These are phyloP conservation scores for Cecidostiba fungosa DNA, from an alignment of 2,888 invertebrate species.

Conservation along the genomic window DNA sequence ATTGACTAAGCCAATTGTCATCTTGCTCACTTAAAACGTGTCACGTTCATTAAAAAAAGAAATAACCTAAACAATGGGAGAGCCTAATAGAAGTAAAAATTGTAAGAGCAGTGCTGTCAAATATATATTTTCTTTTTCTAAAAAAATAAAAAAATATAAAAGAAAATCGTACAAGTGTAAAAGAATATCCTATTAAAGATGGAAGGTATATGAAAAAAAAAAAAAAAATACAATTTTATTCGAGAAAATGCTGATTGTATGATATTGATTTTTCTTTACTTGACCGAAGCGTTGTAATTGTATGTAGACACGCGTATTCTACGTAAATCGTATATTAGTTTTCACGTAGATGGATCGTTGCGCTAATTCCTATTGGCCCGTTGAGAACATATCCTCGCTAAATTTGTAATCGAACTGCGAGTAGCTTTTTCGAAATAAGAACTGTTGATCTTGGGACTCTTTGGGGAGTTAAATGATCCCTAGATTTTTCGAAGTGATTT, in stretches of 20 bases:
- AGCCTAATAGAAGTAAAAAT: slow-evolving; percentile 59
- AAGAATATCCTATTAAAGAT: slow-evolving; percentile 49
- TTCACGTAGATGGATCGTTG: slow-evolving; percentile 60
- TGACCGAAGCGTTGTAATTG: slow-evolving; percentile 48
- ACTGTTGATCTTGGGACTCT: slow-evolving; percentile 61
- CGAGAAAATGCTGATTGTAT: slow-evolving; percentile 55
- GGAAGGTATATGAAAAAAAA: slow-evolving; percentile 47
- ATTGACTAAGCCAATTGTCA: slow-evolving; percentile 58
- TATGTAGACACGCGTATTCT: slow-evolving; percentile 58
- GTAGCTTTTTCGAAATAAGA: slow-evolving; percentile 60
- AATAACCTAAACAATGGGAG: slow-evolving; percentile 52
- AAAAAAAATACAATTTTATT: slow-evolving; percentile 59
- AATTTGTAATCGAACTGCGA: slow-evolving; percentile 63
- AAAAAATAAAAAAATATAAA: slow-evolving; percentile 49
- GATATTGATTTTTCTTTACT: slow-evolving; percentile 59
- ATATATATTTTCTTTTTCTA: slow-evolving; percentile 58
- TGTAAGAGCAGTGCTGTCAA: slow-evolving; percentile 59
- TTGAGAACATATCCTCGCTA: slow-evolving; percentile 64
- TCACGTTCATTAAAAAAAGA: slow-evolving; percentile 47
- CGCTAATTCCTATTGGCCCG: slow-evolving; percentile 60
- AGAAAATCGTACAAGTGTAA: slow-evolving; percentile 56
- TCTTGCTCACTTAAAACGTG: slow-evolving; percentile 58
- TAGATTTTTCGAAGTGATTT: slow-evolving; percentile 62
- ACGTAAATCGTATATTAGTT: slow-evolving; percentile 53
- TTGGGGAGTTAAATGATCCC: slow-evolving; percentile 55